These are phyloP conservation scores for Delichon dasypus DNA, from an alignment of 2,797 vertebrate genomes.

Conservation along the genomic window DNA sequence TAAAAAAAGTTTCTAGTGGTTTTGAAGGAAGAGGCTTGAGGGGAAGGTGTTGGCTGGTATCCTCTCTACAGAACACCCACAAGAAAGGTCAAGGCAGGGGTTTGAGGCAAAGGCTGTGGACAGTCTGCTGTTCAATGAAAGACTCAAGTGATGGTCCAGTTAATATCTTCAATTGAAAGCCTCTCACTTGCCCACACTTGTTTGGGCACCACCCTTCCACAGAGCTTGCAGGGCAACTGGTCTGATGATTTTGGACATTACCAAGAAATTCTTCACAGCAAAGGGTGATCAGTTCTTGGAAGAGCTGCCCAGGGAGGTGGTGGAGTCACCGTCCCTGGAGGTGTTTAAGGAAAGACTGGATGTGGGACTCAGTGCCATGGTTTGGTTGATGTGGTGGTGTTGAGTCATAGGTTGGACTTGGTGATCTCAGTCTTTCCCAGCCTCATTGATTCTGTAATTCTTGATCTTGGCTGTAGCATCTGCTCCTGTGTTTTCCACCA, in stretches of 20 bases:
- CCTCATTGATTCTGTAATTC: background rate
- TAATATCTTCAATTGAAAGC: background rate
- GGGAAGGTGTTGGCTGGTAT: background rate
- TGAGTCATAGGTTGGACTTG: background rate
- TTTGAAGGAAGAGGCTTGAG: background rate
- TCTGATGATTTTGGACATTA: background rate
- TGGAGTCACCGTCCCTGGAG: background rate
- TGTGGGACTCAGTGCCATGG: accelerated
- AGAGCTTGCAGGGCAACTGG: background rate
- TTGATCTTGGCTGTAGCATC: background rate
- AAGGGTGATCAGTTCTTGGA: background rate
- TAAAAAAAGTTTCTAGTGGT: background rate
- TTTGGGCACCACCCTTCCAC: background rate
- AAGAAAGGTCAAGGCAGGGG: background rate
- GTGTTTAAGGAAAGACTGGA: background rate
- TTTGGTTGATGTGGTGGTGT: background rate
- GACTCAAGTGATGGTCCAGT: background rate
- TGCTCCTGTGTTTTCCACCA: background rate
- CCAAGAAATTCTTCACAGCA: background rate
- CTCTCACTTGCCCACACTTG: background rate
- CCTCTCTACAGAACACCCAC: background rate
- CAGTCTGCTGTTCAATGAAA: background rate
- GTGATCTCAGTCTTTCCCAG: background rate
- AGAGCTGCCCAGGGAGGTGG: background rate
- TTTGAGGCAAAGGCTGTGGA: background rate